Conservation (phyloP, 2,888 invertebrate species). For the Ichneumoninae sp. region DNA sequence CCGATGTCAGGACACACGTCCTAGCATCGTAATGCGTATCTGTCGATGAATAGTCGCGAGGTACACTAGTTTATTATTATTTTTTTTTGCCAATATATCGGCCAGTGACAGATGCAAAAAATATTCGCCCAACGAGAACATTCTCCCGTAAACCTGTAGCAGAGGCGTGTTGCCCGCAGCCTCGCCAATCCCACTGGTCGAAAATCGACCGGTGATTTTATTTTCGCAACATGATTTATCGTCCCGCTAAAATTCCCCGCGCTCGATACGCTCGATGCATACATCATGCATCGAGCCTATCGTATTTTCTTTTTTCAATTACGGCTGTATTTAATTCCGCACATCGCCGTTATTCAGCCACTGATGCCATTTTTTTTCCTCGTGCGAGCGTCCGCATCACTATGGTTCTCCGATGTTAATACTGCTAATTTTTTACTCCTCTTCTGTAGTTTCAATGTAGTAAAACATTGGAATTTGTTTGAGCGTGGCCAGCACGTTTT, state of each 20-base stretch:
- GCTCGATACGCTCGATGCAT: slow-evolving; percentile 3
- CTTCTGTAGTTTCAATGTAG: slow-evolving; percentile 20
- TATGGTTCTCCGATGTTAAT: slow-evolving; percentile 9
- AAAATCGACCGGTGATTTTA: slow-evolving; percentile 62
- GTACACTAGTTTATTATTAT: slow-evolving; percentile 40
- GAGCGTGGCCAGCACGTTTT: slow-evolving; percentile 34
- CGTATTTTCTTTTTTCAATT: slow-evolving; percentile 58
- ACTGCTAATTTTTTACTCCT: neutral
- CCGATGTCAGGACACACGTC: slow-evolving; percentile 56
- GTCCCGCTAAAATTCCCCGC: slow-evolving; percentile 35
- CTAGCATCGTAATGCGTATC: slow-evolving; percentile 70
- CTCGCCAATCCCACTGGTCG: neutral
- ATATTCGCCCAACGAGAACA: slow-evolving; percentile 54
- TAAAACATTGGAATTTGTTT: slow-evolving; percentile 46
- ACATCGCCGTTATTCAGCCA: slow-evolving; percentile 21
- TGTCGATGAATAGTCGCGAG: slow-evolving; percentile 72
- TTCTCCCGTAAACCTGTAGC: slow-evolving; percentile 30
- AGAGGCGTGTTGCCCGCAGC: slow-evolving; percentile 22
- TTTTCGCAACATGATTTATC: slow-evolving; percentile 63
- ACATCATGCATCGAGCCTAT: slow-evolving; percentile 52
- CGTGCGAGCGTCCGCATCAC: neutral
- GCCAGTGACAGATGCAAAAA: slow-evolving; percentile 41
- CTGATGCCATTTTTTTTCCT: slow-evolving; percentile 19
- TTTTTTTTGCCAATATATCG: slow-evolving; percentile 39
- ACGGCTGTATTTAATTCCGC: slow-evolving; percentile 37